A percentile compares a stretch with the other conserved stretches of the same genome.
phyloP scores from a whole-genome alignment of 2,797 vertebrate genomes.

The Molossus alvarezi region DNA sequence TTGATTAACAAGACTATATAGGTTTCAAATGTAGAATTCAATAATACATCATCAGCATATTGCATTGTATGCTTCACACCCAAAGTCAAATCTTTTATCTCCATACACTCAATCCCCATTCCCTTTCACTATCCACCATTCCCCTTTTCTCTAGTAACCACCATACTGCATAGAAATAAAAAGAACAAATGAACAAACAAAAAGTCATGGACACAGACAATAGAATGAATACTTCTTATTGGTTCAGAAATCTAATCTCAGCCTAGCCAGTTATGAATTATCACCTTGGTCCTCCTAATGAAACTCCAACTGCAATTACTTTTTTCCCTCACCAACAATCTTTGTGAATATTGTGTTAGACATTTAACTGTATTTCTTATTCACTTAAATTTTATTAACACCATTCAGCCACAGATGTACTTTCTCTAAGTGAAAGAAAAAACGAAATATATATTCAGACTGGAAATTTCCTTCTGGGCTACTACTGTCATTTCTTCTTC shows the following conservation, averaged over 20 bases:
- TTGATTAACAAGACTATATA: not conserved
- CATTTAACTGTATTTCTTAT: constrained; percentile 61
- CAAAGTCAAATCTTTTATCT: not conserved
- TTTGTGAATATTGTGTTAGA: constrained; percentile 38
- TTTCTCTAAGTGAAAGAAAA: constrained; percentile 67
- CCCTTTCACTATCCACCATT: not conserved
- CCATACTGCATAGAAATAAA: not conserved
- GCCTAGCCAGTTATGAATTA: constrained; percentile 56
- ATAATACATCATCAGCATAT: not conserved
- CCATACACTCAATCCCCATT: too few relatives aligned
- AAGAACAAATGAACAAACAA: not conserved
- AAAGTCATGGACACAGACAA: not conserved
- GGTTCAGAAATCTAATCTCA: constrained; percentile 65
- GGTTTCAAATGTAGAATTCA: not conserved
- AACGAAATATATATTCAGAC: constrained; percentile 24
- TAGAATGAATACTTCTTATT: constrained; percentile 28
- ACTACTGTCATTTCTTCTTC: constrained; percentile 53
- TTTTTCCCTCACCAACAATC: not conserved
- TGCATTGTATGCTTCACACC: not conserved
- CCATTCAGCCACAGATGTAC: constrained; percentile 17
- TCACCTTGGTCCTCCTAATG: constrained; percentile 47
- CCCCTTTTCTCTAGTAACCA: not conserved
- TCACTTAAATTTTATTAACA: constrained; percentile 67
- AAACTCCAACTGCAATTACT: constrained; percentile 46
- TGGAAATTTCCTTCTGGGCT: constrained; percentile 51